Conservation (phyloP, 2,113 vertebrate species). For the Balaenoptera acutorostrata region DNA sequence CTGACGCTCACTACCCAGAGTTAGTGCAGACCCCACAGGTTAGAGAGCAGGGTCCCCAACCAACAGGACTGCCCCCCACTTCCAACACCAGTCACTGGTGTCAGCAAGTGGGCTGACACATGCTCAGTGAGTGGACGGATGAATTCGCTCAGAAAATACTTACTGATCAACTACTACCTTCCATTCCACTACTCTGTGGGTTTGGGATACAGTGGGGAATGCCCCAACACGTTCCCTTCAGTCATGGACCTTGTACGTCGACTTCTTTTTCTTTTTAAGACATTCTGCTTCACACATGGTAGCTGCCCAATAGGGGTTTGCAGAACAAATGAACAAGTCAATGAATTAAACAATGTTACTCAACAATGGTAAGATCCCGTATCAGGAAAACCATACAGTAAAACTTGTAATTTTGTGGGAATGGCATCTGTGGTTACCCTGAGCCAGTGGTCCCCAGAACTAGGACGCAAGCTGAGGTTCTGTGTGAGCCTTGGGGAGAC, state of each 20-base stretch:
- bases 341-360: background rate
- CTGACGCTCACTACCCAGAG: background rate
- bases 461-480: background rate
- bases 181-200: background rate
- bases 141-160: background rate
- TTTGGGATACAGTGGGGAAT: background rate
- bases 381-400: background rate
- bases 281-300: background rate
- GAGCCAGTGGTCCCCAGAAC: background rate
- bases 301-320: background rate
- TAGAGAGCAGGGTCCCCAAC: background rate
- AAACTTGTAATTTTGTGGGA: background rate
- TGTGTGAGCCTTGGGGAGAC: background rate
- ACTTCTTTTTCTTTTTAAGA: background rate
- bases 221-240: background rate
- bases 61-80: background rate
- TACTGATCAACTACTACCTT: background rate
- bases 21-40: too few species aligned
- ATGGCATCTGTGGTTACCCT: background rate
- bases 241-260: background rate
- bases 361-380: background rate
- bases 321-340: background rate
- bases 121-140: background rate
- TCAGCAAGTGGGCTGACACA: too few species aligned
- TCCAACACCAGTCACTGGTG: fast-evolving